Conservation (phyloP, 2,888 invertebrate species). For the Drosophila suboccidentalis region DNA sequence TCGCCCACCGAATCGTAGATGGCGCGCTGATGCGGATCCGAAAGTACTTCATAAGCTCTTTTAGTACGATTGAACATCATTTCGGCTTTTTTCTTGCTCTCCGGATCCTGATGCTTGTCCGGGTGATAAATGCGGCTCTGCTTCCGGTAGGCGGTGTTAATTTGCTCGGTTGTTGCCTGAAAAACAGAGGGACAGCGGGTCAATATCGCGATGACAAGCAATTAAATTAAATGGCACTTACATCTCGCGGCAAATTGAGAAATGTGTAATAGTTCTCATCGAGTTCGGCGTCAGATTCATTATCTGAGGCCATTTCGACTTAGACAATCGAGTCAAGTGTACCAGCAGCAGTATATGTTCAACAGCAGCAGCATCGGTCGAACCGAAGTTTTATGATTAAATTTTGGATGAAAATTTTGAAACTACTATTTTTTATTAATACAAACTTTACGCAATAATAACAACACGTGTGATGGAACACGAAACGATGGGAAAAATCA, state of each 20-base stretch:
- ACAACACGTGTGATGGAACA: slow-evolving; percentile 72
- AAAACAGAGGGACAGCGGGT: slow-evolving; percentile 1
- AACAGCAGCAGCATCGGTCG: slow-evolving; percentile 45
- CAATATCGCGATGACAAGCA: background rate
- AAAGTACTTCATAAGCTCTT: slow-evolving; percentile 97
- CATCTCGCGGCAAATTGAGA: slow-evolving; percentile 93
- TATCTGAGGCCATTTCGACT: slow-evolving; percentile 86
- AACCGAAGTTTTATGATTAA: slow-evolving; percentile 57
- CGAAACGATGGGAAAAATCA: slow-evolving; percentile 47
- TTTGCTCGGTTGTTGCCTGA: slow-evolving; percentile 96
- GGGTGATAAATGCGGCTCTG: slow-evolving; percentile 98
- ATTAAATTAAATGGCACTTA: slow-evolving; percentile 86
- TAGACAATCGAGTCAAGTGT: slow-evolving; percentile 40
- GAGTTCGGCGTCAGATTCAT: slow-evolving; percentile 88
- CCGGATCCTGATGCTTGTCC: slow-evolving; percentile 96
- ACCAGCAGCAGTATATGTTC: slow-evolving; percentile 19
- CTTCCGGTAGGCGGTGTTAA: slow-evolving; percentile 96
- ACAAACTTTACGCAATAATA: slow-evolving; percentile 75
- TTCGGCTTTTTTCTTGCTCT: slow-evolving; percentile 95
- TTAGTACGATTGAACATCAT: slow-evolving; percentile 96
- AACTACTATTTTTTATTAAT: slow-evolving; percentile 51
- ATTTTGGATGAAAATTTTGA: slow-evolving; percentile 71
- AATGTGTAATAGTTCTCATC: slow-evolving; percentile 96
- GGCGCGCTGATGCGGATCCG: slow-evolving; percentile 96
- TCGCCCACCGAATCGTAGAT: slow-evolving; percentile 97